Evolutionary conservation across 2,888 invertebrate genomes (phyloP), one percentile per base, ranked within the genome.

Genomic region (Periphyllus acericola): DNA sequence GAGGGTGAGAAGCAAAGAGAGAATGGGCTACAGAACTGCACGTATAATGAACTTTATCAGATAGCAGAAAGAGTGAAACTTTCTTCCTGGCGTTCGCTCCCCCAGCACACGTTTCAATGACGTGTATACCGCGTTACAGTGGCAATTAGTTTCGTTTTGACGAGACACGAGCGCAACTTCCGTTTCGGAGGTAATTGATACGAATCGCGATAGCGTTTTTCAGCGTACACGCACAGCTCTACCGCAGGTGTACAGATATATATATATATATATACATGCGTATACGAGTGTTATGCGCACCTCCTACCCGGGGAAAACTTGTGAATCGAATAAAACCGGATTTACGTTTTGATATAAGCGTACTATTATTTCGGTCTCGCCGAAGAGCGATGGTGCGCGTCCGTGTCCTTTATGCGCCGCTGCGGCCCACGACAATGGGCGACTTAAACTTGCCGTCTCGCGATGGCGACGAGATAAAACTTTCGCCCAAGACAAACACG

Each of bases 141-240:
- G 21, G 14, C 60, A 83, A 83, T 83, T 75, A 83, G 83, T 83
- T 83, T 75, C 25, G 52, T 82, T 83, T 75, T 75, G 36, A 83
- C 29, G 74, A 83, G 75, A 75, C 60, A 55, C 52, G 36, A 83
- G 55, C 55, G 32, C 25, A 71, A 82, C 82, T 82, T 82, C 52
- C 52, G 82, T 82, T 52, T 71, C 21, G 34, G 52, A 82, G 21
- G 82, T 71, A 72, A 82, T 71, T 71, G 82, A 82, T 82, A 82
- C 52, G 82, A 34, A 71, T 71, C 9, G 71, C 46, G 82, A 71
- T 71, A 71, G 25, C 71, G 36, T 80, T 80, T 80, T 80, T 80
- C n/a, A 17, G 46, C 25, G 14, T 11, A 17, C 14, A 11, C 52
- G 52, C 52, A 9, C 14, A 17, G 5, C 8, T 17, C 2, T 3